phyloP scores from a whole-genome alignment of 1,140 invertebrate species.

The Euglossa dilemma region DNA sequence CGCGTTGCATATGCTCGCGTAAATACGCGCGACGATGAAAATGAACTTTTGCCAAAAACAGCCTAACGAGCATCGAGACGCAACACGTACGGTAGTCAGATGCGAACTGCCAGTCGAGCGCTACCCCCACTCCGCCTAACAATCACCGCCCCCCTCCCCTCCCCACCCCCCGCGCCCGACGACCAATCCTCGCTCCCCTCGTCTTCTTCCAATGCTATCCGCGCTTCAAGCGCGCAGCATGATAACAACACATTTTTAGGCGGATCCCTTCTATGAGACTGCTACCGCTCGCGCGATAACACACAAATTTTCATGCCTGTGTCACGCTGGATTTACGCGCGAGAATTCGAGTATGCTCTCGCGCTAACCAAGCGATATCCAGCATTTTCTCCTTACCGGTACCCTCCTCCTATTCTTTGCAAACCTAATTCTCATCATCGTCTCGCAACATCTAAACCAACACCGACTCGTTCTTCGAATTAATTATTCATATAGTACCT shows the following conservation, averaged over 20 bases:
- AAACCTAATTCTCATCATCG: too few relatives aligned
- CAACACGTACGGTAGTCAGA: slow-evolving; percentile 53
- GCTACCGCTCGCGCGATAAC: slow-evolving; percentile 35
- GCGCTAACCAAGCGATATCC: not conserved
- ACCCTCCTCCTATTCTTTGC: not conserved
- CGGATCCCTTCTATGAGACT: slow-evolving; percentile 27
- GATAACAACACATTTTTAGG: slow-evolving; percentile 62
- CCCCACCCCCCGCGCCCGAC: slow-evolving; percentile 1
- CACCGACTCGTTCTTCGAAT: too few relatives aligned
- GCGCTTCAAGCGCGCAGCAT: slow-evolving; percentile 45
- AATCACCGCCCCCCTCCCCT: slow-evolving; percentile 51
- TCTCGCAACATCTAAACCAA: too few relatives aligned
- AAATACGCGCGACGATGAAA: not conserved
- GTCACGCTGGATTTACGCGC: slow-evolving; percentile 1
- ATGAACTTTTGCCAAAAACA: not conserved
- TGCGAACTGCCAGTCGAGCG: slow-evolving; percentile 53
- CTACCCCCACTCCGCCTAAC: slow-evolving; percentile 51
- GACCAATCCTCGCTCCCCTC: slow-evolving; percentile 58
- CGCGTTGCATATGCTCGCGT: not conserved
- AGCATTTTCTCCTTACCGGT: too few relatives aligned
- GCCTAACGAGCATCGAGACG: slow-evolving; percentile 1
- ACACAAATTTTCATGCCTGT: slow-evolving; percentile 12
- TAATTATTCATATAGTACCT: too few relatives aligned
- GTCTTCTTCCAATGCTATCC: slow-evolving; percentile 43
- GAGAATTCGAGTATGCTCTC: slow-evolving; percentile 12